A percentile compares a stretch with the other conserved stretches of the same genome.
These are phyloP conservation scores for Tiliacea citrago DNA, from an alignment of 2,888 invertebrate genomes.

Conservation along the genomic window DNA sequence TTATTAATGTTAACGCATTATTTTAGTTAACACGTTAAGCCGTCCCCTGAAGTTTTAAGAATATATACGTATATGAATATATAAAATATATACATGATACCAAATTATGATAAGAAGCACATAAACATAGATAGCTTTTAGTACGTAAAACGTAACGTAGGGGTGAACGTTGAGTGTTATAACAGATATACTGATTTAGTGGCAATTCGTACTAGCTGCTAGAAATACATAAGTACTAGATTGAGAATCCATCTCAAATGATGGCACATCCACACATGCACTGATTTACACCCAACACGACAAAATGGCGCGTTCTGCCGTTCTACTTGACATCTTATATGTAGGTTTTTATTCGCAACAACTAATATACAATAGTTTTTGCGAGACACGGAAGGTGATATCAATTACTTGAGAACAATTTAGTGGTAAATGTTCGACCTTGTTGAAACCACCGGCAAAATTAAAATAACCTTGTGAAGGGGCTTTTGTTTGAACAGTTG, in stretches of 20 bases:
- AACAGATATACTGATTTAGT: conserved; percentile 30
- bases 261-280: conserved; percentile 29
- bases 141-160: conserved; percentile 65
- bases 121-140: conserved; percentile 61
- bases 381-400: conserved; percentile 52
- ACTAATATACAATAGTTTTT: conserved; percentile 53
- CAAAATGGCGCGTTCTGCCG: conserved; percentile 4
- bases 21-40: conserved; percentile 83
- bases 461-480: conserved; percentile 36
- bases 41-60: conserved; percentile 87
- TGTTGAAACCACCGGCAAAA: conserved; percentile 42
- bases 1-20: conserved; percentile 69
- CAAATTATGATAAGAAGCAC: conserved; percentile 66
- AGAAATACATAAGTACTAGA: conserved; percentile 16
- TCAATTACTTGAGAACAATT: conserved; percentile 44
- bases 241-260: conserved; percentile 25
- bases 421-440: conserved; percentile 53
- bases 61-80: conserved; percentile 75
- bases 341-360: conserved; percentile 18
- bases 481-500: conserved; percentile 11
- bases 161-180: conserved; percentile 32
- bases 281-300: conserved; percentile 46
- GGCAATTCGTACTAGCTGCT: conserved; percentile 29
- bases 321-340: conserved; percentile 12
- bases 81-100: conserved; percentile 66